phyloP scores from a whole-genome alignment of 2,113 vertebrate genomes.

The Myanophis thanlyinensis region DNA sequence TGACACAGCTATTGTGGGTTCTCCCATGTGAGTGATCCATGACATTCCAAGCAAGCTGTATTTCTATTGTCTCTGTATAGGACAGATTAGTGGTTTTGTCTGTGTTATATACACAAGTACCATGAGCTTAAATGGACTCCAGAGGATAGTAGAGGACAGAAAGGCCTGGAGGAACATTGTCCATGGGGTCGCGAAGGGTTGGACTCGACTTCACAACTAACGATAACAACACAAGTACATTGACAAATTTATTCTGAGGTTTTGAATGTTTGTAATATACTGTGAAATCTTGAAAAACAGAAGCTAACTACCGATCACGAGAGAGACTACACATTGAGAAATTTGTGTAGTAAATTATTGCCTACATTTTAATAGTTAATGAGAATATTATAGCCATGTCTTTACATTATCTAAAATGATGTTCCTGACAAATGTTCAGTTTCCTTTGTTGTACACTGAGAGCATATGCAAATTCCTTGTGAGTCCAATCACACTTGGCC shows the following conservation, averaged over 20 bases:
- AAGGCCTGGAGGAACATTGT: too few species aligned
- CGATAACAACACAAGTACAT: neutral
- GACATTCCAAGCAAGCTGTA: neutral
- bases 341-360: neutral
- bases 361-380: neutral
- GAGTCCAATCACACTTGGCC: too few species aligned
- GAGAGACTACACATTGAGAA: neutral
- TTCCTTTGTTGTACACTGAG: too few species aligned
- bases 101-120: neutral
- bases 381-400: neutral
- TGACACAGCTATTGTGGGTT: neutral
- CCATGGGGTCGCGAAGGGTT: too few species aligned
- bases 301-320: neutral
- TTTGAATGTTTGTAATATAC: neutral
- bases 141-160: too few species aligned
- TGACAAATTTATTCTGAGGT: neutral
- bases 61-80: neutral
- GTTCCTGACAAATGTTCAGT: too few species aligned
- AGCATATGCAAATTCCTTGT: too few species aligned
- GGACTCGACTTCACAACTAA: too few species aligned
- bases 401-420: neutral
- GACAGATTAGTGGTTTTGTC: neutral
- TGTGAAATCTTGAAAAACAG: neutral
- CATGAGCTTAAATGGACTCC: too few species aligned
- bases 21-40: neutral